Base-by-base conservation (phyloP, 2,797 vertebrate genomes). In the Poecilia velifera region DNA sequence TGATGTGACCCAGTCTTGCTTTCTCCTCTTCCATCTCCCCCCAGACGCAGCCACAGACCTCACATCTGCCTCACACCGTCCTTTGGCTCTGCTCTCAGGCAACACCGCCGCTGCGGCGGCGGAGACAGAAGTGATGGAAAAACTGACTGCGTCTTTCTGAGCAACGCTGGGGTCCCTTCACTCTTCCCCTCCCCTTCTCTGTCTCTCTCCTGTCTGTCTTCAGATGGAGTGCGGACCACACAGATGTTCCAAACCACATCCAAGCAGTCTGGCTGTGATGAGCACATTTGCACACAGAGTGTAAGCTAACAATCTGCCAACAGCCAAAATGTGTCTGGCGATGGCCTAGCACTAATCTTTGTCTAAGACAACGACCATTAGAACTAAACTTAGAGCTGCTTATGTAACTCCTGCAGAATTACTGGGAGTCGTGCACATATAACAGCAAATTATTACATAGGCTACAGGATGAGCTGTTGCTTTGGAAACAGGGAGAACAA, bases 201-300 rank as follows among this genome's bases (percentile, higher is more conserved):
- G 89, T 92, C 90, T 92, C 91, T 92, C 74, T 89, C 87, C 91
- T 89, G 93, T 92, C 91, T 89, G 92, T 95, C 92, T 95, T 94
- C 89, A 90, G 85, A 91, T 93, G 78, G 89, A 92, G 87, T 87
- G 77, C 80, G 88, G 95, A 96, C 95, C 95, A 95, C 96, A 96
- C 95, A 96, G 92, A 94, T 94, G 82, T 90, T 94, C 85, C 87
- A 95, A 94, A 96, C 95, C 96, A 96, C 95, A 96, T 95, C 94
- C 94, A 95, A 96, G 95, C 84, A 90, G 87, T 93, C 91, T 92
- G 92, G 94, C 93, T 93, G 93, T 94, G 93, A 95, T 94, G 94
- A 94, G 93, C 93, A 95, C 94, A 95, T 95, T 95, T 93, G 93
- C 93, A 92, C 93, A 95, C 88, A 90, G 84, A 93, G 91, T 92